phyloP scores from a whole-genome alignment of 2,113 vertebrate species.

The Alethe castanea region DNA sequence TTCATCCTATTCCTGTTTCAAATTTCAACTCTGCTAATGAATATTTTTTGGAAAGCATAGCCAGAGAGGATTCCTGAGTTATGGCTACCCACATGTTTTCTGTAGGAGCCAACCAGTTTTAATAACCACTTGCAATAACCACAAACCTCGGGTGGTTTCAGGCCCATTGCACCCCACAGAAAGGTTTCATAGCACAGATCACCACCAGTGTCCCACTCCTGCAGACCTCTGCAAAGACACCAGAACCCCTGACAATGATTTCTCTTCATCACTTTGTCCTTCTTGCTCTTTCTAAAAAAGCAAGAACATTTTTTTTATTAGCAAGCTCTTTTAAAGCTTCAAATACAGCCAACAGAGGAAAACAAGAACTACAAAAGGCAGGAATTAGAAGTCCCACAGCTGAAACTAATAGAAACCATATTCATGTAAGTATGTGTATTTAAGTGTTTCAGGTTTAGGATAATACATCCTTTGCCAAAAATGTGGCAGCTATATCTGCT shows the following conservation, averaged over 20 bases:
- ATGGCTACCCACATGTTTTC: background rate
- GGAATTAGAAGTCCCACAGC: background rate
- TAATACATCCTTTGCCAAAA: conserved; percentile 24
- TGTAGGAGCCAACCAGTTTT: background rate
- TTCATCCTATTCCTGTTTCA: background rate
- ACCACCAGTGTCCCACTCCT: background rate
- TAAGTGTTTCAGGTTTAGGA: conserved; percentile 23
- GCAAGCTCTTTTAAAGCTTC: background rate
- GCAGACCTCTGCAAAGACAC: background rate
- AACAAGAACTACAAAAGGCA: background rate
- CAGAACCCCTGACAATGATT: background rate
- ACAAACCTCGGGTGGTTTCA: background rate
- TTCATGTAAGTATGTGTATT: background rate
- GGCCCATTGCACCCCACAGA: background rate
- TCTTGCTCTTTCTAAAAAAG: background rate
- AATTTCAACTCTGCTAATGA: background rate
- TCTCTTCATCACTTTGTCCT: background rate
- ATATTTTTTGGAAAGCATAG: background rate
- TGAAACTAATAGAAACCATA: conserved; percentile 29
- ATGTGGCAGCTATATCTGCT: conserved; percentile 22
- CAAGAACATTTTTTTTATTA: background rate
- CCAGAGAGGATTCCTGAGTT: background rate
- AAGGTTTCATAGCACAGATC: background rate
- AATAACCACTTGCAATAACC: background rate
- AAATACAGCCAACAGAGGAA: background rate